Percentiles rank a stretch among this genome's conserved stretches.
Evolutionary conservation across 2,888 invertebrate genomes (phyloP).

Genomic region (Dynastes grantii): DNA sequence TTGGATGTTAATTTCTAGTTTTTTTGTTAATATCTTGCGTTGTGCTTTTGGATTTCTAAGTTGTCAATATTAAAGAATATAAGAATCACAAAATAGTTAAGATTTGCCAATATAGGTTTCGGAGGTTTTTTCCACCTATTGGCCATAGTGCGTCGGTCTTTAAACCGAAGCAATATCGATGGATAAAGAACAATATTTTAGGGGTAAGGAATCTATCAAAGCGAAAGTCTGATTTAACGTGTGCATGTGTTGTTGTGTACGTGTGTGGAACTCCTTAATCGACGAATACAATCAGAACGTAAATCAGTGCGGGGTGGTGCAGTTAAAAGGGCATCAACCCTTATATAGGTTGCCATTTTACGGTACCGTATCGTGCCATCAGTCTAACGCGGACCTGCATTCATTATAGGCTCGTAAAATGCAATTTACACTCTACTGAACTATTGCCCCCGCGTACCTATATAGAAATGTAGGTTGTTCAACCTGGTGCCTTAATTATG

Average conservation of each 20-base stretch:
- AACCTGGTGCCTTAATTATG: slow-evolving; percentile 33
- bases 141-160: not conserved
- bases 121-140: too few species aligned
- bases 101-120: too few species aligned
- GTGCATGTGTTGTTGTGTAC: not conserved
- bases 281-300: slow-evolving; percentile 37
- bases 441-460: slow-evolving; percentile 33
- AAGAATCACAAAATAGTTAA: too few species aligned
- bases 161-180: not conserved
- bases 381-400: slow-evolving; percentile 49
- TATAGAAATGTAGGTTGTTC: slow-evolving; percentile 42
- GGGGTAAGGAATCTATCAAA: slow-evolving; percentile 18
- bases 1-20: too few species aligned
- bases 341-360: slow-evolving; percentile 54
- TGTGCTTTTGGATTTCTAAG: too few species aligned
- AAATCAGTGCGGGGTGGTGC: slow-evolving; percentile 48
- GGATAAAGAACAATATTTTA: slow-evolving; percentile 3
- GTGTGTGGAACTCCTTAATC: slow-evolving; percentile 28
- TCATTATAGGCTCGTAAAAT: slow-evolving; percentile 50
- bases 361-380: slow-evolving; percentile 55
- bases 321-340: slow-evolving; percentile 55
- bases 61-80: too few species aligned
- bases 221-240: not conserved
- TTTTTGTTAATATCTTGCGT: too few species aligned
- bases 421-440: slow-evolving; percentile 48